Conservation (phyloP, 1,140 invertebrate genomes). For the Zaprionus ghesquierei region DNA sequence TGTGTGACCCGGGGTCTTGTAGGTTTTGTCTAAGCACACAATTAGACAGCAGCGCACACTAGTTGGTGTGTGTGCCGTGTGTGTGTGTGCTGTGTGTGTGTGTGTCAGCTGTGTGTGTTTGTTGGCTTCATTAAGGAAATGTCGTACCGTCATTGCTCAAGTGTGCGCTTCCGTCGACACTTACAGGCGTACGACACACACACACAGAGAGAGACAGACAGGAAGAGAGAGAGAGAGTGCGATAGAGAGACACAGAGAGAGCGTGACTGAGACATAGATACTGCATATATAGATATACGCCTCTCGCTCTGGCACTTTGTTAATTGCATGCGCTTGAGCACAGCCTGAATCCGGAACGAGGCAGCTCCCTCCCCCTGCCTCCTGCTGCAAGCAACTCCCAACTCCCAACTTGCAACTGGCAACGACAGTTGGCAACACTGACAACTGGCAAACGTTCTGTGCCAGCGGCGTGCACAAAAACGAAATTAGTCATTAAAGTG, state of each 20-base stretch:
- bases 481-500: conserved; percentile 79
- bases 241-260: background rate
- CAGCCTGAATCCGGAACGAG: background rate
- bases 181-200: conserved; percentile 29
- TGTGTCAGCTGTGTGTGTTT: conserved; percentile 27
- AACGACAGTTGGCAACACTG: conserved; percentile 8
- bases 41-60: conserved; percentile 30
- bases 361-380: background rate
- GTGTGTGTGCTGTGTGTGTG: conserved; percentile 15
- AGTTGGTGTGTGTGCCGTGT: background rate
- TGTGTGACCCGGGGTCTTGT: conserved; percentile 22
- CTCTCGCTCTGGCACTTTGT: conserved; percentile 31
- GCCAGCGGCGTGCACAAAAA: conserved; percentile 45
- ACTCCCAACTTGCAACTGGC: conserved; percentile 7
- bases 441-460: conserved; percentile 8
- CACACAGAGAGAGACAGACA: background rate
- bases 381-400: too few species aligned
- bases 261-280: background rate
- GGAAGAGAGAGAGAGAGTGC: background rate
- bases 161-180: conserved; percentile 74
- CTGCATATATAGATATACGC: background rate
- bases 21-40: conserved; percentile 43
- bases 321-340: conserved; percentile 41
- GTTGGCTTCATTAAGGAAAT: conserved; percentile 80
- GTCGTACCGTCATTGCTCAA: conserved; percentile 77